These are phyloP conservation scores for Sorex maritimensis DNA, from an alignment of 2,797 vertebrate species.

Conservation along the genomic window DNA sequence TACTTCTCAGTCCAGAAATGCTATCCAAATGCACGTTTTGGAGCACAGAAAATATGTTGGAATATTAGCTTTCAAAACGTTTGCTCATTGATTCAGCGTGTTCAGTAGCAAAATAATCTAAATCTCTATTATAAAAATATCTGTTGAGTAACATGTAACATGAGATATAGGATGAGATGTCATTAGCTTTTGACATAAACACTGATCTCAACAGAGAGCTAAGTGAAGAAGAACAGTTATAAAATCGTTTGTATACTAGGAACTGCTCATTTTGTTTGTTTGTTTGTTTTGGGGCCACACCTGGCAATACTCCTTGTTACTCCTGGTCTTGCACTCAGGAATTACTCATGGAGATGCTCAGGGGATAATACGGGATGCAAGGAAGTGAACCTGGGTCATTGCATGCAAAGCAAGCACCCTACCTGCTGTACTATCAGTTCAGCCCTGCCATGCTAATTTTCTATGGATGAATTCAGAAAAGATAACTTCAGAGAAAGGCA, in stretches of 20 bases:
- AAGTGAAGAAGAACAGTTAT: background rate
- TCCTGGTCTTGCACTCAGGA: too few species aligned
- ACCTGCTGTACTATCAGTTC: too few species aligned
- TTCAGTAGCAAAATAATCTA: background rate
- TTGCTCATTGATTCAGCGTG: background rate
- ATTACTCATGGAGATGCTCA: too few species aligned
- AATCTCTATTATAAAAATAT: background rate
- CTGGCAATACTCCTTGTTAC: too few species aligned
- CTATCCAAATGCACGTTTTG: background rate
- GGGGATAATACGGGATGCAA: too few species aligned
- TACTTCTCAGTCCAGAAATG: too few species aligned
- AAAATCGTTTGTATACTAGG: background rate
- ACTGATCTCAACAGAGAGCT: background rate
- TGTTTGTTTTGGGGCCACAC: too few species aligned
- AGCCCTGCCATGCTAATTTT: background rate
- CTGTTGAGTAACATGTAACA: background rate
- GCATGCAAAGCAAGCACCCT: too few species aligned
- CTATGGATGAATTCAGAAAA: too few species aligned
- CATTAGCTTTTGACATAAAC: background rate
- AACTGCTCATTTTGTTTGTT: background rate
- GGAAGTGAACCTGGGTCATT: too few species aligned
- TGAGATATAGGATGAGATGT: background rate
- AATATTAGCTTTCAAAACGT: background rate
- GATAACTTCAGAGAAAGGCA: too few species aligned
- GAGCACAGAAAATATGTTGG: background rate